Evolutionary conservation across 2,797 vertebrate species (phyloP), one percentile per base, ranked within the genome.

Genomic region (Ambastaia sidthimunki): DNA sequence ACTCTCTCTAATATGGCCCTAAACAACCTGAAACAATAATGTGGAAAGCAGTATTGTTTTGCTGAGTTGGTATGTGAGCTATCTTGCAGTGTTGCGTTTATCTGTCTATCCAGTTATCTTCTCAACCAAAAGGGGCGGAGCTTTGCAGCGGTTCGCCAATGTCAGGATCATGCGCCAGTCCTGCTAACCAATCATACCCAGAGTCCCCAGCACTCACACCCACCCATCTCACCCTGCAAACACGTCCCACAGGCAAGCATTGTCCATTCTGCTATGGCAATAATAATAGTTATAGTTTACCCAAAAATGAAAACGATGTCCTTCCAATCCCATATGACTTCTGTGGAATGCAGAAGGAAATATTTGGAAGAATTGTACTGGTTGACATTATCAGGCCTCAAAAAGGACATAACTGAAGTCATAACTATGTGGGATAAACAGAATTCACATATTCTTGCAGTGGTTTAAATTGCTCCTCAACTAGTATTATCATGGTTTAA

Each of bases 161-260:
- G 28, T 57, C 82, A 44, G 25, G 72, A 60, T 82, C 77, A 48
- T n/a, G 52, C 7, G 0, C 60, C 44, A 78, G 62, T 52, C 69
- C 76, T 50, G 65, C 52, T 68, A 34, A 11, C 16, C 67, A 31
- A 44, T 52, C 68, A 47, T 54, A 21, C 67, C 66, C 48, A 54
- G 76, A 54, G 5, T 71, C 76, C 5, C 75, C 37, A 5, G 25
- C 19, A 1, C 62, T 31, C 60, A 78, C 74, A 47, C 79, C 81
- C 12, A 67, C 18, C 44, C 65, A 83, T 54, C 80, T 76, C n/a
- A 41, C 63, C 55, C 52, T 76, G 37, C 74, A 84, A 12, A 15
- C 78, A 55, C 25, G 0, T 57, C 78, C 59, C 48, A 55, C 50
- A 60, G 63, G 85, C 80, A 83, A 83, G 71, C 41, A 50, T 55